phyloP scores from a whole-genome alignment of 2,797 vertebrate genomes.

The Pseudochirops corinnae region DNA sequence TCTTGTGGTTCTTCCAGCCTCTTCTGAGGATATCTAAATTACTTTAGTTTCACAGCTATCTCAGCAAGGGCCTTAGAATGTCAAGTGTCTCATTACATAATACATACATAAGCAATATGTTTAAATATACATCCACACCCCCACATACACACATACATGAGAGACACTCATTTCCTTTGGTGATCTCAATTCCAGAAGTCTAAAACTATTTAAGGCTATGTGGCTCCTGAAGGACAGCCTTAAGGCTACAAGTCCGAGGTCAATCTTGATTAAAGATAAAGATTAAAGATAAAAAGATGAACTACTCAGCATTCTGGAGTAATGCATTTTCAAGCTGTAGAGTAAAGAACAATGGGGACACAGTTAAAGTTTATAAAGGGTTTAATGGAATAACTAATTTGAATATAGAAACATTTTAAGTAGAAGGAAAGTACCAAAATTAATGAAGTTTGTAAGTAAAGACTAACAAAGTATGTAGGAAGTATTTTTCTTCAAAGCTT shows the following conservation, averaged over 20 bases:
- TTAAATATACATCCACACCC: not conserved
- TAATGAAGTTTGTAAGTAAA: slow-evolving; percentile 61
- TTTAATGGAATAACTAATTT: slow-evolving; percentile 64
- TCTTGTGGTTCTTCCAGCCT: not conserved
- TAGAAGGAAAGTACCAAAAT: slow-evolving; percentile 45
- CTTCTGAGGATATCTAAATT: not conserved
- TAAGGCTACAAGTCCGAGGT: slow-evolving; percentile 40
- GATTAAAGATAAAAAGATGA: slow-evolving; percentile 50
- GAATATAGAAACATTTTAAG: slow-evolving; percentile 68
- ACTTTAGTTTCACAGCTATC: not conserved
- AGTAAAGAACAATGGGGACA: slow-evolving; percentile 57
- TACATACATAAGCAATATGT: not conserved
- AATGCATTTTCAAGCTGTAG: slow-evolving; percentile 71
- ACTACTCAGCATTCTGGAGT: slow-evolving; percentile 53
- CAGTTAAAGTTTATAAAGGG: slow-evolving; percentile 65
- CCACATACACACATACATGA: not conserved
- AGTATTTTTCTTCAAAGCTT: slow-evolving; percentile 52
- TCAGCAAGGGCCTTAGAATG: not conserved
- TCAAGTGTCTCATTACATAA: not conserved
- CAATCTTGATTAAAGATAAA: slow-evolving; percentile 67
- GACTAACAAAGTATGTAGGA: slow-evolving; percentile 47
- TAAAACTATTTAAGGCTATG: not conserved
- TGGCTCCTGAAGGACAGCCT: slow-evolving; percentile 29
- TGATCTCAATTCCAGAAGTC: not conserved
- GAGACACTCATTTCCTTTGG: not conserved